A percentile compares a stretch with the other conserved stretches of the same genome.
Conservation (phyloP, 1,140 invertebrate species). For the Plectus sambesii region DNA sequence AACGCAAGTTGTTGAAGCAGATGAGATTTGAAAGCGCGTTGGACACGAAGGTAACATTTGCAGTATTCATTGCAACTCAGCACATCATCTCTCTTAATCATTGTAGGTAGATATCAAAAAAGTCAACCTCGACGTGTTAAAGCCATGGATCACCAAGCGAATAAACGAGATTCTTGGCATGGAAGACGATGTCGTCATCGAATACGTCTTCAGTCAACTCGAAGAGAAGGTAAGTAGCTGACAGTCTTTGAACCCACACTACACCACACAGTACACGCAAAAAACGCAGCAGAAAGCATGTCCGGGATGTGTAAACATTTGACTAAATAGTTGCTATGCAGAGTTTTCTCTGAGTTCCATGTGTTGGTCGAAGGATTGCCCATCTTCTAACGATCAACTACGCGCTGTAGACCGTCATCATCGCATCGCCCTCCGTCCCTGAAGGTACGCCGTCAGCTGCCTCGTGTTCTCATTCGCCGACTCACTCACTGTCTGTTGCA, state of each 20-base stretch:
- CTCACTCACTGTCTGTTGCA: no score
- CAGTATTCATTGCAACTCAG: slow-evolving; percentile 8
- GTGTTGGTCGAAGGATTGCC: no score
- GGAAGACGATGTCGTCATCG: slow-evolving; percentile 95
- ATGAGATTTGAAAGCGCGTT: slow-evolving; percentile 93
- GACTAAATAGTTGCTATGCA: background rate
- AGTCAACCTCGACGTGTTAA: slow-evolving; percentile 90
- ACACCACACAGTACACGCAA: background rate
- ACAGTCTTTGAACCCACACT: background rate
- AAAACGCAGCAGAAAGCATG: background rate
- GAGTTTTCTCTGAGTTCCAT: background rate
- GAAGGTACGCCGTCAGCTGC: no score
- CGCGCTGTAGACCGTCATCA: no score
- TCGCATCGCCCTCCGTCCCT: no score
- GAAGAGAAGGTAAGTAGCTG: slow-evolving; percentile 55
- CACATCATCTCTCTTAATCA: slow-evolving; percentile 18
- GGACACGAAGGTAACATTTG: slow-evolving; percentile 63
- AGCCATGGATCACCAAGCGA: slow-evolving; percentile 95
- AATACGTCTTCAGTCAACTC: slow-evolving; percentile 96
- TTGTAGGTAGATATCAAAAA: slow-evolving; percentile 91
- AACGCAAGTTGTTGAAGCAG: slow-evolving; percentile 94
- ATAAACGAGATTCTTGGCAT: slow-evolving; percentile 86
- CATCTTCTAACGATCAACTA: no score
- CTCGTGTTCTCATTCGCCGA: no score
- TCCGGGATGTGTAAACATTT: background rate